A percentile compares a stretch with the other conserved stretches of the same genome.
phyloP scores from a whole-genome alignment of 2,797 vertebrate species.

The Danio albolineatus region DNA sequence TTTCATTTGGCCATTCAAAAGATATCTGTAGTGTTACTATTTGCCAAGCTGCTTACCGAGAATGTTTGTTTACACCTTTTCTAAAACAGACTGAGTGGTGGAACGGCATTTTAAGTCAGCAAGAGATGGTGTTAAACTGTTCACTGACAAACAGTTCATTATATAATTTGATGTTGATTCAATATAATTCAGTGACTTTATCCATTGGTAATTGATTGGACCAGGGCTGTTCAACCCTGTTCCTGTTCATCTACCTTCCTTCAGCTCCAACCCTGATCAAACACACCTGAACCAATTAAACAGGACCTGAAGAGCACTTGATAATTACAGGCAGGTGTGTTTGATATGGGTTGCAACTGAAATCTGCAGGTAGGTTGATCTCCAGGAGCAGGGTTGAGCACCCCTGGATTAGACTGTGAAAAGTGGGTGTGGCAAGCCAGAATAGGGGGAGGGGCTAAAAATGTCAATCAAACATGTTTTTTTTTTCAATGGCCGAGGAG shows the following conservation, averaged over 20 bases:
- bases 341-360: no score
- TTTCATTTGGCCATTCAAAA: not conserved
- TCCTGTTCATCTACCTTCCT: no score
- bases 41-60: constrained; percentile 9
- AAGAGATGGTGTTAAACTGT: not conserved
- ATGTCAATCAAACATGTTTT: not conserved
- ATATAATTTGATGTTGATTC: not conserved
- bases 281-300: no score
- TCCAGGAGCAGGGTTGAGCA: no score
- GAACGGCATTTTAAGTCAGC: not conserved
- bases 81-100: constrained; percentile 8
- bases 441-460: not conserved
- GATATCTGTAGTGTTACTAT: not conserved
- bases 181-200: not conserved
- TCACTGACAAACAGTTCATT: no score
- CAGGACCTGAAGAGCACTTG: no score
- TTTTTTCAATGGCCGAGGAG: no score
- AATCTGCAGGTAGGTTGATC: no score
- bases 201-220: not conserved
- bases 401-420: not conserved
- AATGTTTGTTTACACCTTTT: constrained; percentile 26
- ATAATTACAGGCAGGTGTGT: no score
- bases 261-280: no score
- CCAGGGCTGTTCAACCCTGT: no score
- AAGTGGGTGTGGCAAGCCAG: not conserved